Conservation (phyloP, 2,797 vertebrate genomes). For the Pangasius macronema region DNA sequence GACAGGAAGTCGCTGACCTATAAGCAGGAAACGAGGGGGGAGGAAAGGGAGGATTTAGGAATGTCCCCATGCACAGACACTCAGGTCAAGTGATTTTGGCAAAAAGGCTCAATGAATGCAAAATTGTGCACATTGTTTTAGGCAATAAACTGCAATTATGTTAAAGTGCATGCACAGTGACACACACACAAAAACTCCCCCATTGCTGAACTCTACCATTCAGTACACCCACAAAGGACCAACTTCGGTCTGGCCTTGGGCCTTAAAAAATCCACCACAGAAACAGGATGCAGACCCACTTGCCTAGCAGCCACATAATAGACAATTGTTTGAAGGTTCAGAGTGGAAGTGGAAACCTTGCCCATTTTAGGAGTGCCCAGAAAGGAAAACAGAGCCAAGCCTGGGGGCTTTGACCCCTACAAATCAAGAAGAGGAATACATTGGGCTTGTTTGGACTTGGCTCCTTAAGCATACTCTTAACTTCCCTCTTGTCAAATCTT, state of each 20-base stretch:
- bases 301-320: conserved; percentile 69
- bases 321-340: conserved; percentile 69
- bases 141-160: conserved; percentile 44
- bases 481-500: conserved; percentile 62
- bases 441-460: conserved; percentile 65
- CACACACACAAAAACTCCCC: conserved; percentile 51
- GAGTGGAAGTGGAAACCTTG: conserved; percentile 74
- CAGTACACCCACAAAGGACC: conserved; percentile 73
- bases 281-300: conserved; percentile 78
- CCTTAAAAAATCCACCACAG: conserved; percentile 76
- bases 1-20: conserved; percentile 98
- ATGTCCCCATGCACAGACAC: conserved; percentile 40
- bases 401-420: conserved; percentile 63
- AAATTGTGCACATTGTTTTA: conserved; percentile 37
- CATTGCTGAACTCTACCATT: conserved; percentile 73
- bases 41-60: conserved; percentile 51
- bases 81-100: conserved; percentile 26
- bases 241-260: conserved; percentile 75
- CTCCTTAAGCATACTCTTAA: conserved; percentile 62
- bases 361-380: conserved; percentile 76
- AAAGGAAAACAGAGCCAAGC: conserved; percentile 64
- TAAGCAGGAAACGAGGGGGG: conserved; percentile 62
- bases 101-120: conserved; percentile 33
- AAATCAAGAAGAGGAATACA: conserved; percentile 53
- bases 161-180: conserved; percentile 44